These are phyloP conservation scores for Notodonta dromedarius DNA, from an alignment of 2,888 invertebrate species.

Conservation along the genomic window DNA sequence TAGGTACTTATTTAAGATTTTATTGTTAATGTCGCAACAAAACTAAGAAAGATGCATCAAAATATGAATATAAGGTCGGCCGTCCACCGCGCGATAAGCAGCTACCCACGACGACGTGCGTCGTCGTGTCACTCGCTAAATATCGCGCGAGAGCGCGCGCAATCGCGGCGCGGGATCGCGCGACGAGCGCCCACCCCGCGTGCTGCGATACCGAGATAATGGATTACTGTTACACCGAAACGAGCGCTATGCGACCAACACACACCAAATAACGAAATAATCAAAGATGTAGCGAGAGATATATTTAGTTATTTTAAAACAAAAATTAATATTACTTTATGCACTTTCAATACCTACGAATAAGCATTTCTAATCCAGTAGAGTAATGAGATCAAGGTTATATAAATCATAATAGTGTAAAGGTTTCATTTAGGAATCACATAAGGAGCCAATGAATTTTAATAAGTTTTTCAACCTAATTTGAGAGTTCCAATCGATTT, in stretches of 20 bases:
- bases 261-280: no score
- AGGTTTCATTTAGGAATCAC: no score
- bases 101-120: constrained; percentile 59
- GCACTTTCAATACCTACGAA: no score
- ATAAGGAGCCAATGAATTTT: no score
- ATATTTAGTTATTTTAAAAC: no score
- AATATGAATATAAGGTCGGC: constrained; percentile 36
- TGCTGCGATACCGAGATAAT: constrained; percentile 50
- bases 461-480: no score
- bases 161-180: constrained; percentile 58
- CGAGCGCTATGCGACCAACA: constrained; percentile 15
- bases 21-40: not conserved
- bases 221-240: constrained; percentile 39
- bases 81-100: constrained; percentile 52
- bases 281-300: no score
- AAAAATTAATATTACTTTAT: no score
- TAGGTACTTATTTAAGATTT: not conserved
- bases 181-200: constrained; percentile 67
- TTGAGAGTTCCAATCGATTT: no score
- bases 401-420: no score
- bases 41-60: constrained; percentile 1
- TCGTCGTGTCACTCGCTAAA: constrained; percentile 66
- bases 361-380: no score
- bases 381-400: no score
- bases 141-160: constrained; percentile 56